These are phyloP conservation scores for Pterois miles DNA, from an alignment of 2,797 vertebrate genomes.

Conservation along the genomic window DNA sequence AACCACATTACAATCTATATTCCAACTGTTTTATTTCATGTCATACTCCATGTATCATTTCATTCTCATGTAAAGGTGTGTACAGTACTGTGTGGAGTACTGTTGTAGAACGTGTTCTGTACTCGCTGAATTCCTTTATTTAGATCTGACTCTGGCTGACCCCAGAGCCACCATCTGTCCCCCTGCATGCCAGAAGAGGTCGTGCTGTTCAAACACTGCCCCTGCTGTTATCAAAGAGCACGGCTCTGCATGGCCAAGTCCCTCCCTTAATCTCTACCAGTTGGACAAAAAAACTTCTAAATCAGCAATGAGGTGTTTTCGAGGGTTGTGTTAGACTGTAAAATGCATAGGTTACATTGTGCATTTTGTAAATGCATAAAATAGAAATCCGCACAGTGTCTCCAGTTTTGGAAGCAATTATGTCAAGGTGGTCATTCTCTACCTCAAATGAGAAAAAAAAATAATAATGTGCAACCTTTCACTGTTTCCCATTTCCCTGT, in stretches of 20 bases:
- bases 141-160: slow-evolving; percentile 38
- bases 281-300: not conserved
- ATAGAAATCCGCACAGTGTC: not conserved
- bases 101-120: not conserved
- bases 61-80: not conserved
- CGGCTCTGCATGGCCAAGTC: not conserved
- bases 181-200: slow-evolving; percentile 46
- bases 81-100: not conserved
- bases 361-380: not conserved
- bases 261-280: slow-evolving; percentile 23
- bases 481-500: not conserved
- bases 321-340: rapidly evolving
- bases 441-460: not conserved
- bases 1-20: not conserved
- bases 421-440: not conserved
- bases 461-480: not conserved
- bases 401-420: not conserved
- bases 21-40: not conserved
- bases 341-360: not conserved
- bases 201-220: slow-evolving; percentile 22
- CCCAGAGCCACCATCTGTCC: slow-evolving; percentile 66
- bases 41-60: not conserved
- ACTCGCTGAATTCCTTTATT: slow-evolving; percentile 44
- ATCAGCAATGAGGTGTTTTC: not conserved
- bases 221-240: slow-evolving; percentile 53